Base-by-base conservation (phyloP, 2,888 invertebrate species). In the Craniophora ligustri region DNA sequence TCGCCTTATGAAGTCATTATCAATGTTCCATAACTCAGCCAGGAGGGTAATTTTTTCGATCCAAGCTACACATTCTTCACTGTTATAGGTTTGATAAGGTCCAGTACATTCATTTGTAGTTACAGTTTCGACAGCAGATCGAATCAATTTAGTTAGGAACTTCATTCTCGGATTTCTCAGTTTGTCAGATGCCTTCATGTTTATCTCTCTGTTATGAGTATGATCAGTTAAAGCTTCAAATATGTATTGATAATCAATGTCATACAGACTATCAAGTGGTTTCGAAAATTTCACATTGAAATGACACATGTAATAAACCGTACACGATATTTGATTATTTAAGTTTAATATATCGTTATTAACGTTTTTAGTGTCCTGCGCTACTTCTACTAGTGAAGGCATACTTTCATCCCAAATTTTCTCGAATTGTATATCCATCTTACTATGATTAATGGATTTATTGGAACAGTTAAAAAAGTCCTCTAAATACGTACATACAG, bases 301-400 rank as follows among this genome's bases (percentile, higher is more conserved):
- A 65, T 95, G 94, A 14, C 97, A 95, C 68, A 98, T 95, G 86
- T 98, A 97, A 69, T 96, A 95, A 48, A 98, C 92, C 1, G 96
- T 95, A 61, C 95, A 94, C 1, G 96, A 95, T 46, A 98, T 92
- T 86, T 98, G 97, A 73, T 96, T 95, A 85, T 98, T 98, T 49
- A 98, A 91, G 70, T 96, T 95, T 6, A 98, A 89, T 64, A 98
- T 92, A 69, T 97, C 96, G 61, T 95, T 95, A 85, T 97, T 96
- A 1, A 96, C 95, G 47, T 94, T 93, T 67, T 95, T 95, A 79
- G 97, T 97, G 58, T 96, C 95, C 58, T 97, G 91, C 0, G 98
- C 97, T 35, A 97, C 93, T 83, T 97, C 96, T 0, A 96, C 96
- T 49, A 99, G 91, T 0, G 98, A 95, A 50, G 96, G 95, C 16